Evolutionary conservation across 2,888 invertebrate genomes (phyloP), one percentile per base, ranked within the genome.

Genomic region (Cynaeus angustus): DNA sequence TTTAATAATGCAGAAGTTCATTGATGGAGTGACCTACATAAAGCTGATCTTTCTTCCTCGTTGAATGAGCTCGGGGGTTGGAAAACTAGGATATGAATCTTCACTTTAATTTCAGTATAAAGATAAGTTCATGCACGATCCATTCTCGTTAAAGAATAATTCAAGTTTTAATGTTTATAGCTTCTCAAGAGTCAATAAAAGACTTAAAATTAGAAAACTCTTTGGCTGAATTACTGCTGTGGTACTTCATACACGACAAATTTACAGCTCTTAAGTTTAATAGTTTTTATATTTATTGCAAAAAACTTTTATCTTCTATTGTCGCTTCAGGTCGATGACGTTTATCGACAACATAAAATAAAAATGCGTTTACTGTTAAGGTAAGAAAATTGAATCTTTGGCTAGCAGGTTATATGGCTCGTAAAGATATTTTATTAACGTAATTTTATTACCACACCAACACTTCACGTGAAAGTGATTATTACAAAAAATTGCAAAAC

Each of bases 1-100:
- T 38, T 38, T 38, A 38, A 14, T 45, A 45, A 45, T 45, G 45
- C 45, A 45, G n/a, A 5, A 38, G 38, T n/a, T 38, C 38, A 38
- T 38, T 38, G n/a, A 3, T 9, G 46, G n/a, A 8, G 12, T 46
- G 46, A 46, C 46, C 46, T 16, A 46, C 9, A 46, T 46, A 46
- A 46, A 46, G 13, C 3, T 21, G 13, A 46, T 46, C 16, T 46
- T 46, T 46, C 46, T 46, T 45, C 13, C 4, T 45, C 2, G 45
- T 4, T 10, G 13, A 45, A 13, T 45, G 10, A 45, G 45, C 7
- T 2, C 12, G 2, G 45, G 4, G 45, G 6, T 45, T 12, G 45
- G 14, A 13, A 45, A 45, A 28, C 28, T 28, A 7, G n/a, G n/a
- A n/a, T n/a, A n/a, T n/a, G 28, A 28, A 28, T 28, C 28, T 28